phyloP scores from a whole-genome alignment of 2,888 invertebrate genomes.

The Agrotis segetum region DNA sequence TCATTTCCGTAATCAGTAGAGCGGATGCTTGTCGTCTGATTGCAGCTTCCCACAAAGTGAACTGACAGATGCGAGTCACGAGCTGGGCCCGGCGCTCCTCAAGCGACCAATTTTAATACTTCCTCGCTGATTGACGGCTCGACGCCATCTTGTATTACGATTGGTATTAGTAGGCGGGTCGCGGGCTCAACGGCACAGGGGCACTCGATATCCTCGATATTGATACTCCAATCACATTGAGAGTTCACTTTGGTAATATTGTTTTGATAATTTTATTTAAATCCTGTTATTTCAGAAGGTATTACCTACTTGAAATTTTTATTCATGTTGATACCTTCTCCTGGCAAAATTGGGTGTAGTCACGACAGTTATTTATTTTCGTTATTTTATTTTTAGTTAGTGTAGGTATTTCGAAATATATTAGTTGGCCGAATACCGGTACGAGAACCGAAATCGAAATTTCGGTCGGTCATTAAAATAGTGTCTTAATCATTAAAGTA shows the following conservation, averaged over 20 bases:
- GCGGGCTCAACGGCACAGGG: neutral
- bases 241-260: slow-evolving; percentile 27
- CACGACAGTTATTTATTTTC: neutral
- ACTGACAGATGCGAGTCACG: slow-evolving; percentile 58
- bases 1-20: slow-evolving; percentile 32
- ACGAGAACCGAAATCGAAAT: no score
- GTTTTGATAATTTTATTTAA: slow-evolving; percentile 39
- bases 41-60: slow-evolving; percentile 40
- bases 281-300: slow-evolving; percentile 27
- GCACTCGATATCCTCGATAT: slow-evolving; percentile 43
- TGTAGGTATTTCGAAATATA: no score
- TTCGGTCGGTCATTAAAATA: no score
- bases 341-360: neutral
- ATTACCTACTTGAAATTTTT: slow-evolving; percentile 2
- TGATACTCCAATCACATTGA: slow-evolving; percentile 48
- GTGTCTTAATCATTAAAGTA: no score
- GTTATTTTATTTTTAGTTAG: no score
- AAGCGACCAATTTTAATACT: slow-evolving; percentile 63
- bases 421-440: no score
- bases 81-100: slow-evolving; percentile 23
- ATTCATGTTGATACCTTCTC: neutral
- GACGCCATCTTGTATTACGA: slow-evolving; percentile 49
- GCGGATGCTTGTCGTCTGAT: slow-evolving; percentile 41
- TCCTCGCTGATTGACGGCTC: slow-evolving; percentile 62
- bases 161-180: slow-evolving; percentile 23